Percentiles rank a stretch among this genome's conserved stretches.
Evolutionary conservation across 1,140 invertebrate species (phyloP).

Genomic region (Rhagoletis zephyria): DNA sequence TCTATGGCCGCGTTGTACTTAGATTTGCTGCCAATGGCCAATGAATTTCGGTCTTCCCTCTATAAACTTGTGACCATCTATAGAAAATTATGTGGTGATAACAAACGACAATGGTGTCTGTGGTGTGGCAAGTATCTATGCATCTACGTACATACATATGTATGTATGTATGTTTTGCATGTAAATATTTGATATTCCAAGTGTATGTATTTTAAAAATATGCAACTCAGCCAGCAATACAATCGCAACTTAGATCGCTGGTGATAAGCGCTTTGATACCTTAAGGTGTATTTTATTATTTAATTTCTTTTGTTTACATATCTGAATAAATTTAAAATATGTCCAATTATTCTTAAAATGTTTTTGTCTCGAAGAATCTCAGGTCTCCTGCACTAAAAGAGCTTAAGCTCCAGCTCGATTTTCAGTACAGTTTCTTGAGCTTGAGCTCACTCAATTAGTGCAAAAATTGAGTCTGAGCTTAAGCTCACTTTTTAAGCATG

Average conservation of each 20-base stretch:
- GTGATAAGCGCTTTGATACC: background rate
- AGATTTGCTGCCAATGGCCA: conserved; percentile 41
- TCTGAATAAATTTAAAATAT: no score
- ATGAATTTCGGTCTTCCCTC: conserved; percentile 22
- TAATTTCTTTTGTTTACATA: no score
- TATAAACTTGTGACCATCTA: conserved; percentile 31
- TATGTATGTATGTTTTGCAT: background rate
- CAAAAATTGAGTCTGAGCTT: no score
- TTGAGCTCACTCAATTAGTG: no score
- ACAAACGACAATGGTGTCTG: conserved; percentile 32
- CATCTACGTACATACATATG: background rate
- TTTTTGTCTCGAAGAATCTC: no score
- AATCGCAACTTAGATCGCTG: conserved; percentile 12
- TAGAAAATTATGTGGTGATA: conserved; percentile 40
- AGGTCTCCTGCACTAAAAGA: no score
- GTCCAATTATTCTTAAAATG: no score
- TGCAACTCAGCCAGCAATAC: conserved; percentile 18
- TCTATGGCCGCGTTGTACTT: background rate
- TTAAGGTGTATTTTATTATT: background rate
- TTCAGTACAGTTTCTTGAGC: no score
- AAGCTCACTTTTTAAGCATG: no score
- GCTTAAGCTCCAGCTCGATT: no score
- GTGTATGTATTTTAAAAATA: background rate
- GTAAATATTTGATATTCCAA: background rate
- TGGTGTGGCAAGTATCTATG: background rate